A percentile compares a stretch with the other conserved stretches of the same genome.
Evolutionary conservation across 2,797 vertebrate genomes (phyloP).

Genomic region (Myotis vivesi): DNA sequence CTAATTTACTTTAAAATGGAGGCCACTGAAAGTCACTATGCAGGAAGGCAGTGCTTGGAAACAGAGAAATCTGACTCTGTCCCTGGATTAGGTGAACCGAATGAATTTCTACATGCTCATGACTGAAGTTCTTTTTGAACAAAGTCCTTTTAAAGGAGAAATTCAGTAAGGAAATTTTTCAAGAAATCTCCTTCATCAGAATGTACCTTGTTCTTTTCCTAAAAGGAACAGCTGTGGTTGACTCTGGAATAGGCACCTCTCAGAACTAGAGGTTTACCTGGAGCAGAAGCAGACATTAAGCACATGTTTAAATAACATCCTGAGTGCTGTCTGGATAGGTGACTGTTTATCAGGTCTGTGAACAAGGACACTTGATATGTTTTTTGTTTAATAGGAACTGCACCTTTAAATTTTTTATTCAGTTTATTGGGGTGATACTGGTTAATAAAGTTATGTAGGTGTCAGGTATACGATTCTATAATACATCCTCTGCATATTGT

Average conservation of each 20-base stretch:
- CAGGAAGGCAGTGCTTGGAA: neutral
- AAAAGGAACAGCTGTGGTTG: neutral
- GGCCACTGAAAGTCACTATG: neutral
- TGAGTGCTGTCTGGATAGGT: neutral
- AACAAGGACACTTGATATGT: neutral
- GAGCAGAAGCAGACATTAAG: neutral
- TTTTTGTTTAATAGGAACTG: neutral
- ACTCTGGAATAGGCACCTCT: neutral
- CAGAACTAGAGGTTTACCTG: neutral
- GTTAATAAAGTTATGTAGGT: neutral
- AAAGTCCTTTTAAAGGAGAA: neutral
- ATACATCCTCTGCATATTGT: neutral
- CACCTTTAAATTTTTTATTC: neutral
- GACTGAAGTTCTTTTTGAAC: neutral
- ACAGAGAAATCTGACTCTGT: neutral
- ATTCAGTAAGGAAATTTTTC: neutral
- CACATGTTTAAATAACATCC: neutral
- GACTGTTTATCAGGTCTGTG: neutral
- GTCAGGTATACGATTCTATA: neutral
- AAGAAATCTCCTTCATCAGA: neutral
- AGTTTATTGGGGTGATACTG: neutral
- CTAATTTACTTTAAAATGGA: neutral
- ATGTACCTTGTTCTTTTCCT: neutral
- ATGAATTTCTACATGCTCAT: fast-evolving
- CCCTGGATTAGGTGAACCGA: neutral